These are phyloP conservation scores for Gobionotothen gibberifrons DNA, from an alignment of 2,797 vertebrate species.

Conservation along the genomic window DNA sequence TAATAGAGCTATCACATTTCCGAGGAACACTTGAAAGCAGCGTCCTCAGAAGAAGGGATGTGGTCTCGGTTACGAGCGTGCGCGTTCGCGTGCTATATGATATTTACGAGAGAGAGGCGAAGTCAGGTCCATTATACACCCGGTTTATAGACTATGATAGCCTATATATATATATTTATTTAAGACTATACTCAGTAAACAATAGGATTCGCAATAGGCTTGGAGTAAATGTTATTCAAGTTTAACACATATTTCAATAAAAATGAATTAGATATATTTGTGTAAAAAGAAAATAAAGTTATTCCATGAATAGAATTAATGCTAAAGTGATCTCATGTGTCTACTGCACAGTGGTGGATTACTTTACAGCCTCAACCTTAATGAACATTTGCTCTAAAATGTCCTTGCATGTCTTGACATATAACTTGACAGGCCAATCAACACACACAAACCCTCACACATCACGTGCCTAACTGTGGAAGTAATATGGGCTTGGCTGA, in stretches of 20 bases:
- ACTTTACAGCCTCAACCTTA: no score
- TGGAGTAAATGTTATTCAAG: background rate
- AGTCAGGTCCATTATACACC: background rate
- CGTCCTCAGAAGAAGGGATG: background rate
- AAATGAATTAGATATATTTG: no score
- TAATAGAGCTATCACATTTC: background rate
- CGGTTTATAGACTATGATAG: background rate
- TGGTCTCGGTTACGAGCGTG: slow-evolving; percentile 1
- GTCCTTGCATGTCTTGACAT: no score
- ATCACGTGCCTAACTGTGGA: no score
- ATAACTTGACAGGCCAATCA: no score
- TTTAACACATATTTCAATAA: no score
- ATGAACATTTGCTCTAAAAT: no score
- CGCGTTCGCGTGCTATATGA: slow-evolving; percentile 4
- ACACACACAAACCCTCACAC: no score
- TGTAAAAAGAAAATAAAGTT: no score
- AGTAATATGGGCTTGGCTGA: background rate
- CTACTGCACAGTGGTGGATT: no score
- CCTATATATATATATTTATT: background rate
- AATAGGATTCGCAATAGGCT: background rate
- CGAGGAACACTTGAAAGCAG: slow-evolving; percentile 38
- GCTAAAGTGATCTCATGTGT: no score
- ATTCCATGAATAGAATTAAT: no score
- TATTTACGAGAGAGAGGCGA: background rate
- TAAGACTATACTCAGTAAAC: background rate